These are phyloP conservation scores for Peromyscus polionotus DNA, from an alignment of 2,113 vertebrate genomes.

Conservation along the genomic window DNA sequence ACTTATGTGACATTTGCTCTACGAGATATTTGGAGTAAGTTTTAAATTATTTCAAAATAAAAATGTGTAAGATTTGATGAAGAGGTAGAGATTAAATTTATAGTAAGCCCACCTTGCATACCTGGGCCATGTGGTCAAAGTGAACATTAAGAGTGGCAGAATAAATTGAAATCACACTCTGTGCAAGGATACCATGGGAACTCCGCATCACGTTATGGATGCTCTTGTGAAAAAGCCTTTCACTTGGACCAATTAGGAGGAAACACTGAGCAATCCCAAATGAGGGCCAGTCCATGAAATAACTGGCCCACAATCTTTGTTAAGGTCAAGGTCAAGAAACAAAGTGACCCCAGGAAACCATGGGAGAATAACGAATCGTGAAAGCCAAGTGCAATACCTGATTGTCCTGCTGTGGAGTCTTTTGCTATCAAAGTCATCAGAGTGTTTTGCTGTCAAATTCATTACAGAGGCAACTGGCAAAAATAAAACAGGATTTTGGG, in stretches of 20 bases:
- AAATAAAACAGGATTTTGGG: not conserved
- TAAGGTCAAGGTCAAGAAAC: slow-evolving; percentile 31
- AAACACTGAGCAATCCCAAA: not conserved
- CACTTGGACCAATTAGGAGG: not conserved
- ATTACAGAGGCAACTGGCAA: not conserved
- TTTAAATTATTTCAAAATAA: slow-evolving; percentile 50
- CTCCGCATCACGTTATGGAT: not conserved
- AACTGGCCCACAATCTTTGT: not conserved
- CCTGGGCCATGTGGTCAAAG: not conserved
- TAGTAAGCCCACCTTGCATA: not conserved
- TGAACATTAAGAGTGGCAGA: not conserved
- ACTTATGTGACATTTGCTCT: not conserved
- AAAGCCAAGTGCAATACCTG: not conserved
- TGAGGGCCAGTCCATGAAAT: not conserved
- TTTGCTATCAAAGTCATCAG: slow-evolving; percentile 2
- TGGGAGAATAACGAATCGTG: not conserved
- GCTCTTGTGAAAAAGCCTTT: not conserved
- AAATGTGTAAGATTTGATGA: not conserved
- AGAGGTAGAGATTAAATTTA: slow-evolving; percentile 21
- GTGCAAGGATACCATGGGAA: not conserved
- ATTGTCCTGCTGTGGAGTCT: not conserved
- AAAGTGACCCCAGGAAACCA: slow-evolving; percentile 5
- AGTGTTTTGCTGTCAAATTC: not conserved
- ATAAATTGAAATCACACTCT: not conserved
- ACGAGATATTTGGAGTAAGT: not conserved